phyloP scores from a whole-genome alignment of 2,888 invertebrate genomes.

The Lepetodrilus schrolli region DNA sequence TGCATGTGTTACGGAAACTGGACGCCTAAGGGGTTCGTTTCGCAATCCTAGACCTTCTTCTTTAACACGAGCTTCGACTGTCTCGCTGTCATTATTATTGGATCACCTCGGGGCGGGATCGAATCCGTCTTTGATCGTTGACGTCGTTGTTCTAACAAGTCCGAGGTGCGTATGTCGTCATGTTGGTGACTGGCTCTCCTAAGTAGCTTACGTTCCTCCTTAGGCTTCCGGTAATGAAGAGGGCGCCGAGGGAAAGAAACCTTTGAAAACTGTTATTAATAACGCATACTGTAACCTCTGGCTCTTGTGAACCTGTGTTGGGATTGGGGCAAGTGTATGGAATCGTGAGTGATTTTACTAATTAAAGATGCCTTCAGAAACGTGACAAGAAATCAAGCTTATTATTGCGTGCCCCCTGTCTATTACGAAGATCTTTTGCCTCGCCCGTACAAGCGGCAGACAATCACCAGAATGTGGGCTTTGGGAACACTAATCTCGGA shows the following conservation, averaged over 20 bases:
- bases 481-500: background rate
- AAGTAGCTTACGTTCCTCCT: slow-evolving; percentile 1
- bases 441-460: too few relatives aligned
- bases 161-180: background rate
- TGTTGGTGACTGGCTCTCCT: background rate
- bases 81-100: background rate
- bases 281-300: background rate
- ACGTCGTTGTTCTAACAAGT: slow-evolving; percentile 4
- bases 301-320: background rate
- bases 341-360: background rate
- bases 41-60: background rate
- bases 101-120: background rate
- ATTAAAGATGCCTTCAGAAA: slow-evolving; percentile 10
- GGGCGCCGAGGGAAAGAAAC: background rate
- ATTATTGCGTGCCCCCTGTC: slow-evolving; percentile 5
- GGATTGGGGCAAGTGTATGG: background rate
- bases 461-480: background rate
- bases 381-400: slow-evolving; percentile 22
- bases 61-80: background rate
- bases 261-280: slow-evolving; percentile 23
- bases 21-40: background rate
- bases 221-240: background rate
- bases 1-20: background rate
- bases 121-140: slow-evolving; percentile 11
- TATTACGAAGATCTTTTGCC: background rate